A percentile compares a stretch with the other conserved stretches of the same genome.
These are phyloP conservation scores for Premnoplex brunnescens DNA, from an alignment of 2,797 vertebrate genomes.

Conservation along the genomic window DNA sequence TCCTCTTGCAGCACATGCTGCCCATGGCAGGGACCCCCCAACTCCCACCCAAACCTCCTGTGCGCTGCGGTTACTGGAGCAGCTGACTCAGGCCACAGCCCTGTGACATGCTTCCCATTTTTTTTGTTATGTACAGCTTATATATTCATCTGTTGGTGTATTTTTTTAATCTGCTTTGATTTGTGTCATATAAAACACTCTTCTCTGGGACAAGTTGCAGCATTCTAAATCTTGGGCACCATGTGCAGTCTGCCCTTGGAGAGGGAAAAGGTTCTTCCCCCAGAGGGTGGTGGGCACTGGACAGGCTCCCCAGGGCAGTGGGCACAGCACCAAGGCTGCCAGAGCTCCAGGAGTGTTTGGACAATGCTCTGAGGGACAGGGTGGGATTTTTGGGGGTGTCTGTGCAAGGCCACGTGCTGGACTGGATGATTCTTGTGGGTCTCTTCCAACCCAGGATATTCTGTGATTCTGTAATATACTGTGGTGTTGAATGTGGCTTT, in stretches of 20 bases:
- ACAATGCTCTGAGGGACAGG: not conserved
- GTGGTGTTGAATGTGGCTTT: not conserved
- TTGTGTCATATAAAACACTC: not conserved
- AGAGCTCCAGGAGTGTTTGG: not conserved
- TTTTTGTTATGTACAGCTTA: not conserved
- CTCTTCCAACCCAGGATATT: not conserved
- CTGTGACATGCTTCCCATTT: not conserved
- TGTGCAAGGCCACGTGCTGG: not conserved
- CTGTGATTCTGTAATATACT: not conserved
- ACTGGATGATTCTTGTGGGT: not conserved
- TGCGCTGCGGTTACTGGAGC: not conserved
- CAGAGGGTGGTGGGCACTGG: not conserved
- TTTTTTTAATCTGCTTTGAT: not conserved
- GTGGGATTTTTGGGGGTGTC: not conserved
- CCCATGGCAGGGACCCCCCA: accelerated
- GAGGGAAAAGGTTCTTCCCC: not conserved
- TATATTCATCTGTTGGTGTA: not conserved
- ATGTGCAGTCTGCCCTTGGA: not conserved
- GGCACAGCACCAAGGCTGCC: not conserved
- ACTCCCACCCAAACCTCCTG: not conserved
- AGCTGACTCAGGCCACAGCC: not conserved
- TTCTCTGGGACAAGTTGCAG: not conserved
- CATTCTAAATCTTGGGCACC: not conserved
- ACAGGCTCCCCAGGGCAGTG: not conserved
- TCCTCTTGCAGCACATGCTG: not conserved